Conservation (phyloP, 2,888 invertebrate genomes). For the Serrognathus titanus region DNA sequence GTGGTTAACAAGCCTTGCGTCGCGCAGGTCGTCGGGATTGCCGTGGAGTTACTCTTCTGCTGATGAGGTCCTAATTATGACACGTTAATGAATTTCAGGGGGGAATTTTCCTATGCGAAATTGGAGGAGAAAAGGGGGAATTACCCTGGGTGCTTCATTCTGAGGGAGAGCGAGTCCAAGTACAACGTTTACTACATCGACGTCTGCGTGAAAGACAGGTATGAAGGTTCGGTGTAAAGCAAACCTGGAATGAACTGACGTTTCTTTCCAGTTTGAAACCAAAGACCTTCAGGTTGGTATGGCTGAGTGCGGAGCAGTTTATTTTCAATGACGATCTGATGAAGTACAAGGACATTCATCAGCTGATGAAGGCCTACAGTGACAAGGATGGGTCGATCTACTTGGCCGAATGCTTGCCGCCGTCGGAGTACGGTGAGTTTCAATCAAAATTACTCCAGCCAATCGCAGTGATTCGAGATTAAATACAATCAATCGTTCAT, state of each 20-base stretch:
- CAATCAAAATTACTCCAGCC: no score
- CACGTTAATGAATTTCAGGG: constrained; percentile 53
- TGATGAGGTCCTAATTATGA: neutral
- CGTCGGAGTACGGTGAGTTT: constrained; percentile 79
- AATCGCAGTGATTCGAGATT: no score
- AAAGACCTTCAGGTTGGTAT: constrained; percentile 67
- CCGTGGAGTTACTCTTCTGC: no score
- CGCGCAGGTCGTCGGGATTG: no score
- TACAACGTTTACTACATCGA: constrained; percentile 81
- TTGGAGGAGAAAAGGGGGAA: constrained; percentile 74
- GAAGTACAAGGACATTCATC: constrained; percentile 58
- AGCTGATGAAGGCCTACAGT: constrained; percentile 61
- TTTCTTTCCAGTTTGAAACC: constrained; percentile 54
- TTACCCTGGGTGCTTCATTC: constrained; percentile 73
- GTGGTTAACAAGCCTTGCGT: no score
- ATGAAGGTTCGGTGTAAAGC: constrained; percentile 20
- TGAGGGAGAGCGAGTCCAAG: constrained; percentile 76
- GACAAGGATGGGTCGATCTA: constrained; percentile 60
- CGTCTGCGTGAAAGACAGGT: constrained; percentile 73
- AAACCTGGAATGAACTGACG: constrained; percentile 24
- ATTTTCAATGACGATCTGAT: constrained; percentile 51
- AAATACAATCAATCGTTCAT: no score
- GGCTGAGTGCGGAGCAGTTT: constrained; percentile 58
- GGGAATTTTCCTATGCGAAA: constrained; percentile 80
- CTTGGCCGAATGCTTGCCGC: constrained; percentile 74